Evolutionary conservation across 2,113 vertebrate species (phyloP).

Genomic region (Gobiocypris rarus): DNA sequence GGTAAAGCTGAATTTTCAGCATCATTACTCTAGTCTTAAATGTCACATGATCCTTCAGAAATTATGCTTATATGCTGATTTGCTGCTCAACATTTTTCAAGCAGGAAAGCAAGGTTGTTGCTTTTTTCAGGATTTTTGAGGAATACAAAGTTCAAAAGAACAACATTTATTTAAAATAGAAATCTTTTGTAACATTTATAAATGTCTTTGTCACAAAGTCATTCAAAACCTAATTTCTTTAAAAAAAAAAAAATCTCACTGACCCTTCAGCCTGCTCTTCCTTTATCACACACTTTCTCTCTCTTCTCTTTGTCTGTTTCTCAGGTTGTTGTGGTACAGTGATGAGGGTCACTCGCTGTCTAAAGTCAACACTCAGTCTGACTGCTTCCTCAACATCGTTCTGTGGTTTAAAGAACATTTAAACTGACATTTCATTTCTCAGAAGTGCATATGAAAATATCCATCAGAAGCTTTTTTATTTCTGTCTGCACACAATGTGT

Average conservation of each 20-base stretch:
- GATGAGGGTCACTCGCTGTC: slow-evolving; percentile 81
- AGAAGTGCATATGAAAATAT: background rate
- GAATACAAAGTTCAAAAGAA: background rate
- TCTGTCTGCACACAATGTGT: slow-evolving; percentile 7
- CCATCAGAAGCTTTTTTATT: background rate
- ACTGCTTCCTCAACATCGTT: slow-evolving; percentile 79
- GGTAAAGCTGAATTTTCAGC: too few relatives aligned
- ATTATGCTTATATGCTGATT: too few relatives aligned
- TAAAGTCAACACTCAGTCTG: slow-evolving; percentile 71
- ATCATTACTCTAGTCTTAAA: too few relatives aligned
- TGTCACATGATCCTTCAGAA: too few relatives aligned
- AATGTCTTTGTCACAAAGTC: background rate
- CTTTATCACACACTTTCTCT: background rate
- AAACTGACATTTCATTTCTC: slow-evolving; percentile 25
- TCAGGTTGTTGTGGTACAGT: slow-evolving; percentile 83
- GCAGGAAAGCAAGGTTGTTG: too few relatives aligned
- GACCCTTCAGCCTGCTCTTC: background rate
- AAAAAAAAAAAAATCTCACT: background rate
- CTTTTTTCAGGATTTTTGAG: background rate
- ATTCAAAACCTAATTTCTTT: background rate
- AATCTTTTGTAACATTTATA: background rate
- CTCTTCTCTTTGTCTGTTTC: slow-evolving; percentile 30
- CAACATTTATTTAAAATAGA: background rate
- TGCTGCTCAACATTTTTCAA: too few relatives aligned
- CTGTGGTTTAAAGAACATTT: slow-evolving; percentile 80